Evolutionary conservation across 2,113 vertebrate species (phyloP).

Genomic region (Megaleporinus macrocephalus): DNA sequence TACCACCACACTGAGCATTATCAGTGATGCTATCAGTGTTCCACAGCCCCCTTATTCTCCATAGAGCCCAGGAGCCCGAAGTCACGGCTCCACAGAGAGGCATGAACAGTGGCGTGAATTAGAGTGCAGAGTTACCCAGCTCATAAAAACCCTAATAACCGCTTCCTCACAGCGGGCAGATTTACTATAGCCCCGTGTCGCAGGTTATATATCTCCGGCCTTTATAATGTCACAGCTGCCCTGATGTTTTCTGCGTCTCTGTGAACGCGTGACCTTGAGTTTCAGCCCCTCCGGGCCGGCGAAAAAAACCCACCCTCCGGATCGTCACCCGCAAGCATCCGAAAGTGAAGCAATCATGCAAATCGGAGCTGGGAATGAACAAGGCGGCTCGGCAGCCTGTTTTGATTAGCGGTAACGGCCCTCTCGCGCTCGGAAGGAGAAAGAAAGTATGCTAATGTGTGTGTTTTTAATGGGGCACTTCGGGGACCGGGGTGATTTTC

Average conservation of each 20-base stretch:
- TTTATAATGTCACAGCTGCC: not conserved
- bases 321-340: not conserved
- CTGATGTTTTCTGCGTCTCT: not conserved
- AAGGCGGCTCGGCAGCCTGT: not conserved
- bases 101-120: slow-evolving; percentile 25
- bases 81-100: slow-evolving; percentile 41
- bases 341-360: not conserved
- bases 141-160: slow-evolving; percentile 42
- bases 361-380: not conserved
- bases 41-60: not conserved
- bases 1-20: not conserved
- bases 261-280: not conserved
- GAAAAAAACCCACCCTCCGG: not conserved
- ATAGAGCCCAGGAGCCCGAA: not conserved
- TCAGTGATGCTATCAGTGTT: not conserved
- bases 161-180: not conserved
- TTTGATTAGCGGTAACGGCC: not conserved
- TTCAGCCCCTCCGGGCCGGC: not conserved
- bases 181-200: not conserved
- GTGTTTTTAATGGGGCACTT: not conserved
- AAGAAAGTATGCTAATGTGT: not conserved
- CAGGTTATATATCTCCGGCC: not conserved
- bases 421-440: not conserved
- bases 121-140: slow-evolving; percentile 10
- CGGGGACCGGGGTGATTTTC: not conserved